Evolutionary conservation across 2,113 vertebrate genomes (phyloP), one percentile per base, ranked within the genome.

Genomic region (Brienomyrus brachyistius): DNA sequence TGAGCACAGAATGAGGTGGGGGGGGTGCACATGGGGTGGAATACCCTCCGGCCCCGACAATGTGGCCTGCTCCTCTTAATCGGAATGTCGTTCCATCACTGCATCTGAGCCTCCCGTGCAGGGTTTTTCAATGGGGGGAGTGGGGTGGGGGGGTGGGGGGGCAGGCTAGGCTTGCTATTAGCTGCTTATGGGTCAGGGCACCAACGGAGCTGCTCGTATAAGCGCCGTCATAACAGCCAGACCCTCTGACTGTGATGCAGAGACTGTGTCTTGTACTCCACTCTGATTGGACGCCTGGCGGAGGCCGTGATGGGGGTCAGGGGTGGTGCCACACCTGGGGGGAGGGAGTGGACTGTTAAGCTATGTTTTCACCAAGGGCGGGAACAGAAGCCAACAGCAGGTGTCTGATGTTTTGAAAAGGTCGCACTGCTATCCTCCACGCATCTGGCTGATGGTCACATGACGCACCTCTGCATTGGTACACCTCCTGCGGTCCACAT

Each of bases 1-100:
- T 66, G 90, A 89, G 35, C 92, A 93, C 90, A 92, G 93, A 92
- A 92, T 62, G 35, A 50, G 35, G 80, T 47, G 11, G 56, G 51
- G 83, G 54, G 43, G 3, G 43, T 4, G 43, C 54, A 52, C 40
- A 21, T n/a, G 85, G 17, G 82, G 86, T 6, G 3, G 62, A 31
- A 70, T 31, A 31, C 62, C 62, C 62, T 23, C n/a, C n/a, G 15
- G 27, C 50, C 35, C 27, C 15, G 35, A 45, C 0, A 6, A 40
- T 17, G 35, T 56, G 50, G 86, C 47, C 35, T 51, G 77, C 35
- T 47, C 40, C 40, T 50, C 62, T 74, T 48, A 59, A 47, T 74
- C 45, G 15, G 43, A n/a, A 74, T 0, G 35, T 40, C 35, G 35
- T 80, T 40, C 74, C 74, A 43, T 43, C 74, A 80, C 35, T 43